Base-by-base conservation (phyloP, 2,888 invertebrate species). In the Drosophila cognata region DNA sequence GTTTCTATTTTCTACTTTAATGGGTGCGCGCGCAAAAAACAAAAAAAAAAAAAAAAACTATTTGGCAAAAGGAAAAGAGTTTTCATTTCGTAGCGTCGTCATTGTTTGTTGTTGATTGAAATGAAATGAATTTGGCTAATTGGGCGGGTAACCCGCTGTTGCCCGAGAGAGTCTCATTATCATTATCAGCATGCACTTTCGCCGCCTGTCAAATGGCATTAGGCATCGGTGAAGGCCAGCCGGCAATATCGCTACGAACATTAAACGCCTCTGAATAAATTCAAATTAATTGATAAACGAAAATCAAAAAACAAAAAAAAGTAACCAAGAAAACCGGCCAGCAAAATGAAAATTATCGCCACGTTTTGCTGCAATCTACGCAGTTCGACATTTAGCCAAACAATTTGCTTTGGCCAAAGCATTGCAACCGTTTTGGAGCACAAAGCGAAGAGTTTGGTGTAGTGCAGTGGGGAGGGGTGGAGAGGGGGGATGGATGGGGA, bases 251-350 rank as follows among this genome's bases (percentile, higher is more conserved):
- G 68, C 50, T 70, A 67, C 77, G 75, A 76, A 85, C 89, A 83
- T 83, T 83, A 88, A 83, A 90, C 86, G 88, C 87, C 90, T 87
- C 82, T 86, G 89, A 88, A 90, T 88, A 90, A 88, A 88, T 88
- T 84, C 84, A 82, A 90, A 90, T 88, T 90, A 88, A 84, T 88
- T 86, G 89, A 88, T 88, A 78, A 82, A 85, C 21, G 7, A 36
- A 48, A 28, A 36, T 31, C 21, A 21, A 53, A 10, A 11, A 11
- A 52, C 6, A 8, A 2, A 6, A 0, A 16, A 28, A 18, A 8
- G 7, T 8, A 43, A 21, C 56, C 69, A 71, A 31, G 52, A 58
- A 79, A 79, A 67, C 65, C 74, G 74, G 71, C 61, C 69, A 60
- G 52, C 48, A 71, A 68, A 71, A 63, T 62, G 72, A 79, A 85